Evolutionary conservation across 2,888 invertebrate genomes (phyloP).

Genomic region (Sturmia bella): DNA sequence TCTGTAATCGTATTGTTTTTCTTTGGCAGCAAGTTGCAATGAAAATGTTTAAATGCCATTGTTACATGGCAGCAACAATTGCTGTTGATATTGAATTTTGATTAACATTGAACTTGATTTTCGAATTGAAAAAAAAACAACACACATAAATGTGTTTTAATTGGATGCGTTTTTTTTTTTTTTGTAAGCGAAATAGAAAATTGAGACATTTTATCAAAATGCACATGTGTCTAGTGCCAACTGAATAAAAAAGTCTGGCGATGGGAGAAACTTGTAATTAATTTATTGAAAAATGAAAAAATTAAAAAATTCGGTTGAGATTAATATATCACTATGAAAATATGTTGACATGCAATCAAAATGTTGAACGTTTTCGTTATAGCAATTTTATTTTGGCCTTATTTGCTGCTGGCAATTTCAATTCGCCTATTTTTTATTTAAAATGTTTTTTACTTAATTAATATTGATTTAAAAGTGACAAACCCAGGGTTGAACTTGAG

Average conservation of each 20-base stretch:
- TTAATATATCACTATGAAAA: no score
- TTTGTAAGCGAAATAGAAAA: constrained; percentile 16
- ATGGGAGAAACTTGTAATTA: not conserved
- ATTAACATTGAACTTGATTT: constrained; percentile 63
- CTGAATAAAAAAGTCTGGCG: not conserved
- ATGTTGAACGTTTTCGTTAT: no score
- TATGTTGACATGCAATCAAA: no score
- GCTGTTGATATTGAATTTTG: constrained; percentile 62
- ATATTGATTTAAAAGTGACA: no score
- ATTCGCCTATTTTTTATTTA: no score
- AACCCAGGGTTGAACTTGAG: no score
- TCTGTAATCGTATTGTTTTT: constrained; percentile 44
- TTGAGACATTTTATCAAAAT: constrained; percentile 29
- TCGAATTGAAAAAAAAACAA: constrained; percentile 18
- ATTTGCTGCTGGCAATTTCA: no score
- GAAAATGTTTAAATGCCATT: constrained; percentile 64
- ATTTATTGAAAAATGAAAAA: no score
- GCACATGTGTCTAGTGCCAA: constrained; percentile 13
- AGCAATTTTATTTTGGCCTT: no score
- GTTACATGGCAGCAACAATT: constrained; percentile 43
- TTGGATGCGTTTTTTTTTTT: constrained; percentile 37
- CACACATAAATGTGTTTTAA: constrained; percentile 48
- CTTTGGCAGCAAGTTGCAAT: constrained; percentile 29
- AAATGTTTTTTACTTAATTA: no score
- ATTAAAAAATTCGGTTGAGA: no score